A percentile compares a stretch with the other conserved stretches of the same genome.
Evolutionary conservation across 1,140 invertebrate genomes (phyloP).

Genomic region (Cepaea nemoralis): DNA sequence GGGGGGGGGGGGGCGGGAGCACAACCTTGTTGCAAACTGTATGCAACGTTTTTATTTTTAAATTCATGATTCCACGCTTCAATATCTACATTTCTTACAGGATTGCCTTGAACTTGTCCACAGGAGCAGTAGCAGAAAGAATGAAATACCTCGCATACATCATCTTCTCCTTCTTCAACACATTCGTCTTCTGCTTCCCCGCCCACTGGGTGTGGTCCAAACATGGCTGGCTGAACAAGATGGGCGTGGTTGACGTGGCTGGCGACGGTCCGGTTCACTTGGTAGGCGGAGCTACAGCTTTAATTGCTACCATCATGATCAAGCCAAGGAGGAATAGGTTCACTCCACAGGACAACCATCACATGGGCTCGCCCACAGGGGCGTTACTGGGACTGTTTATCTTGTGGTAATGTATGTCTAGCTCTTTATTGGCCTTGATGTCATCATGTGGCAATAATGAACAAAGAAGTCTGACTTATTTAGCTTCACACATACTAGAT

Average conservation of each 20-base stretch:
- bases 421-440: too few relatives aligned
- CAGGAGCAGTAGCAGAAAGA: conserved; percentile 76
- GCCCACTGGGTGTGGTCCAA: conserved; percentile 82
- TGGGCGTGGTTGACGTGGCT: conserved; percentile 77
- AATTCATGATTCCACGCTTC: too few relatives aligned
- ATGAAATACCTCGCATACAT: conserved; percentile 75
- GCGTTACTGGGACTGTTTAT: conserved; percentile 92
- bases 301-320: conserved; percentile 90
- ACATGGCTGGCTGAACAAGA: conserved; percentile 55
- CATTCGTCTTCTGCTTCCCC: conserved; percentile 89
- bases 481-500: too few relatives aligned
- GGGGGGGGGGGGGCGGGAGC: too few relatives aligned
- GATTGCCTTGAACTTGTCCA: too few relatives aligned
- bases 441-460: too few relatives aligned
- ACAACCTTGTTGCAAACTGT: too few relatives aligned
- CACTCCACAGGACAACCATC: conserved; percentile 79
- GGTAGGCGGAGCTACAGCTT: conserved; percentile 83
- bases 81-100: too few relatives aligned
- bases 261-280: conserved; percentile 90
- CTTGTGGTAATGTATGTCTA: conserved; percentile 79
- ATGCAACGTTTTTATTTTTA: too few relatives aligned
- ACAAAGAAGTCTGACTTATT: too few relatives aligned
- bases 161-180: conserved; percentile 75
- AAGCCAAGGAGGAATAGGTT: conserved; percentile 90
- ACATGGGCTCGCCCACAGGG: conserved; percentile 89